These are phyloP conservation scores for Drosophila mauritiana DNA, from an alignment of 1,140 invertebrate species.

Conservation along the genomic window DNA sequence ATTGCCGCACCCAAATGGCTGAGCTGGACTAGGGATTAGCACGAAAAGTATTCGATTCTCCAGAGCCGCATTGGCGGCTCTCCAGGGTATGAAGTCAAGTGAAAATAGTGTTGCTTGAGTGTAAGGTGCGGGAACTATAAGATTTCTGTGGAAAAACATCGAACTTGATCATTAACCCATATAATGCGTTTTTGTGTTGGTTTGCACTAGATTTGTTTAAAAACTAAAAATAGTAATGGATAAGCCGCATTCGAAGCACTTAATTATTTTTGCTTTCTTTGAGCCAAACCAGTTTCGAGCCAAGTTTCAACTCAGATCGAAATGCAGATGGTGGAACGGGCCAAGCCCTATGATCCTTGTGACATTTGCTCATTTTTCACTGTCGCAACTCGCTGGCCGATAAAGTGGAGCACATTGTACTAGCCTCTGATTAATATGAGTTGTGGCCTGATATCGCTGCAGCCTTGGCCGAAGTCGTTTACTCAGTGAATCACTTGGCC, in stretches of 20 bases:
- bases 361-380: conserved; percentile 57
- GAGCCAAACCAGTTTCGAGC: conserved; percentile 36
- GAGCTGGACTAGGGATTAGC: conserved; percentile 59
- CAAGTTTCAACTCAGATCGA: conserved; percentile 21
- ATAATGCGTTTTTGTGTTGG: no score
- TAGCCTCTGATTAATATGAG: conserved; percentile 58
- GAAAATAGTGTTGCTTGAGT: background rate
- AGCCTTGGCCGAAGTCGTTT: conserved; percentile 60
- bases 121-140: background rate
- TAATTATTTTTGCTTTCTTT: conserved; percentile 22
- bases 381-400: conserved; percentile 39
- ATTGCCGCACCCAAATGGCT: conserved; percentile 74
- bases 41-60: conserved; percentile 38
- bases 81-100: background rate
- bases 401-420: conserved; percentile 55
- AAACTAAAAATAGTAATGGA: background rate
- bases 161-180: no score
- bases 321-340: conserved; percentile 16
- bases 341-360: conserved; percentile 40
- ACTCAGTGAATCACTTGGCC: conserved; percentile 56
- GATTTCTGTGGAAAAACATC: background rate
- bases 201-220: no score
- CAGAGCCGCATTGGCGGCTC: background rate
- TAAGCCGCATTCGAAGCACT: conserved; percentile 8
- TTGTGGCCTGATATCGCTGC: conserved; percentile 33